Conservation (phyloP, 2,797 vertebrate species). For the Catharus ustulatus region DNA sequence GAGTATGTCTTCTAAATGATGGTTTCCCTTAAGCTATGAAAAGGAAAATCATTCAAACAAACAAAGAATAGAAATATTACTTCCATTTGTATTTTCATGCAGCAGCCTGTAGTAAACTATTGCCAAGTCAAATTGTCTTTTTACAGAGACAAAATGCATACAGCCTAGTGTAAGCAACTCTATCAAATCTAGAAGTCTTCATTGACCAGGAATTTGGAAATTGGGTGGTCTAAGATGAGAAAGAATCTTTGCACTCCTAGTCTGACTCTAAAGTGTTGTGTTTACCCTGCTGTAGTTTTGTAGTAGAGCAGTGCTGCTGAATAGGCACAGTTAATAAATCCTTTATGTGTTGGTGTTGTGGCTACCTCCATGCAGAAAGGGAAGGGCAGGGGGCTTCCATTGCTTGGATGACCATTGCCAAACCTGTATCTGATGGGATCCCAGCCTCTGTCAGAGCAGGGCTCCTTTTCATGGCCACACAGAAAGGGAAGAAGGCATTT, state of each 20-base stretch:
- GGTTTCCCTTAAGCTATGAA: not conserved
- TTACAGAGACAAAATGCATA: not conserved
- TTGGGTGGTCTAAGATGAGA: not conserved
- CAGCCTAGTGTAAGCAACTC: not conserved
- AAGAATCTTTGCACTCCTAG: not conserved
- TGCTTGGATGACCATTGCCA: not conserved
- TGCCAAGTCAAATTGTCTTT: not conserved
- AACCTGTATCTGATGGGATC: not conserved
- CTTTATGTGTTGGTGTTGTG: not conserved
- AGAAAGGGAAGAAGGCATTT: not conserved
- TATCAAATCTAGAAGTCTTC: not conserved
- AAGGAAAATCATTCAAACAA: not conserved
- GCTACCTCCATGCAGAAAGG: not conserved
- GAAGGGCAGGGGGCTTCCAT: not conserved
- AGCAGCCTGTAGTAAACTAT: not conserved
- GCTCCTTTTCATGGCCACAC: not conserved
- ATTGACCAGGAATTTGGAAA: not conserved
- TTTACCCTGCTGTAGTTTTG: not conserved
- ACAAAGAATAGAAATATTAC: not conserved
- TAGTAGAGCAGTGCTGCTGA: not conserved
- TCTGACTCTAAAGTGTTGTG: not conserved
- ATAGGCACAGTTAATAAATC: not conserved
- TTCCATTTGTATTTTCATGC: conserved; percentile 1
- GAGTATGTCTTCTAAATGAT: not conserved
- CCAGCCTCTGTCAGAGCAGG: not conserved